A percentile compares a stretch with the other conserved stretches of the same genome.
phyloP scores from a whole-genome alignment of 2,797 vertebrate species.

The Ctenochaetus hawaiiensis region DNA sequence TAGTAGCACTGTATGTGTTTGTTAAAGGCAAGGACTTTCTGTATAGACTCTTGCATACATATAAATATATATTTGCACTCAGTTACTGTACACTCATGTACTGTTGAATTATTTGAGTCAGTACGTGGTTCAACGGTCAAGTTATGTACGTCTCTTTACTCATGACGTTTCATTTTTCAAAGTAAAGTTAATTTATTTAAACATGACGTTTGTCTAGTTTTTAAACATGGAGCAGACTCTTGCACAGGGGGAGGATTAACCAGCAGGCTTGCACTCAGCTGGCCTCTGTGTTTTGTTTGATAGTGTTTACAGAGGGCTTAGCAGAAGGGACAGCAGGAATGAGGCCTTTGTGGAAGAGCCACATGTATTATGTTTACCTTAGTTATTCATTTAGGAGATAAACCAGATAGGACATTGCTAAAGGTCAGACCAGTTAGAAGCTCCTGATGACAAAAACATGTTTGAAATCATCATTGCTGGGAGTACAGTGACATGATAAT shows the following conservation, averaged over 20 bases:
- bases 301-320: slow-evolving; percentile 61
- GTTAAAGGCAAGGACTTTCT: not conserved
- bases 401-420: slow-evolving; percentile 20
- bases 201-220: slow-evolving; percentile 17
- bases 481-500: slow-evolving; percentile 3
- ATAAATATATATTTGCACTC: no score
- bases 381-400: slow-evolving; percentile 21
- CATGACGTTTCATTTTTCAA: slow-evolving; percentile 7
- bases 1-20: not conserved
- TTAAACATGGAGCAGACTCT: slow-evolving; percentile 28
- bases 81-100: not conserved
- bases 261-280: slow-evolving; percentile 41
- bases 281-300: slow-evolving; percentile 49
- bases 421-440: slow-evolving; percentile 16
- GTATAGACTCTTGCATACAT: not conserved
- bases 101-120: not conserved
- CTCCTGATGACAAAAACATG: slow-evolving; percentile 30
- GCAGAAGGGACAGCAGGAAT: slow-evolving; percentile 50
- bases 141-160: not conserved
- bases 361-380: slow-evolving; percentile 42
- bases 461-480: slow-evolving; percentile 24
- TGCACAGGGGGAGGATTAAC: slow-evolving; percentile 23
- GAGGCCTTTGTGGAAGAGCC: slow-evolving; percentile 39
- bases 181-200: slow-evolving; percentile 9
- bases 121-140: not conserved